Evolutionary conservation across 2,113 vertebrate species (phyloP).

Genomic region (Pomatostomus ruficeps): DNA sequence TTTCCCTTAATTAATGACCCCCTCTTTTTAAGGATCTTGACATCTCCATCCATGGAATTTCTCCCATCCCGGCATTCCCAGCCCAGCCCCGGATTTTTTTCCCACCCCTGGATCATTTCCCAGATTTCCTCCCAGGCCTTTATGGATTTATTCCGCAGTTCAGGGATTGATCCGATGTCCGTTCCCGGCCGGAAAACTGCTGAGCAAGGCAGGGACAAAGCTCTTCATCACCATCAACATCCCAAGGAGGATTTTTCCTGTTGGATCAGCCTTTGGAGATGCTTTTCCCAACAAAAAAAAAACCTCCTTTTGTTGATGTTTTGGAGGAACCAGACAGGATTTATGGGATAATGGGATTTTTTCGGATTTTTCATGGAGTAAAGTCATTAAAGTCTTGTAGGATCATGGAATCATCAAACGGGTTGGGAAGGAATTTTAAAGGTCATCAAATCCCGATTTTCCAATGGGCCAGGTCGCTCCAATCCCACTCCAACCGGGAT

Average conservation of each 20-base stretch:
- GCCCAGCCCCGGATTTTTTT: not conserved
- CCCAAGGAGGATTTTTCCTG: not conserved
- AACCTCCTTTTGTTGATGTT: rapidly evolving
- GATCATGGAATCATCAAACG: not conserved
- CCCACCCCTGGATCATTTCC: not conserved
- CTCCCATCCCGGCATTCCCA: not conserved
- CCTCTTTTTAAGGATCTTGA: not conserved
- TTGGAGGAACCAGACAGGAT: rapidly evolving
- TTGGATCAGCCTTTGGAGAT: not conserved
- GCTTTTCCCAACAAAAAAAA: not conserved
- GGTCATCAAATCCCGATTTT: not conserved
- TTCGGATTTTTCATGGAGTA: not conserved
- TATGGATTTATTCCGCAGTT: not conserved
- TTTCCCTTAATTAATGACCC: not conserved
- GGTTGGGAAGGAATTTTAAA: not conserved
- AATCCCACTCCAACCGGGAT: not conserved
- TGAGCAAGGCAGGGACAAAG: not conserved
- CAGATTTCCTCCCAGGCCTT: not conserved
- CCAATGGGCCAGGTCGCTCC: not conserved
- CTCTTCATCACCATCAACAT: not conserved
- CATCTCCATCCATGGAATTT: not conserved
- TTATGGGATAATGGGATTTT: not conserved
- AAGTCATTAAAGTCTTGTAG: not conserved
- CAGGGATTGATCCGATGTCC: rapidly evolving
- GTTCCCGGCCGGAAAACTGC: not conserved